Conservation (phyloP, 2,113 vertebrate species). For the Leucopsar rothschildi region DNA sequence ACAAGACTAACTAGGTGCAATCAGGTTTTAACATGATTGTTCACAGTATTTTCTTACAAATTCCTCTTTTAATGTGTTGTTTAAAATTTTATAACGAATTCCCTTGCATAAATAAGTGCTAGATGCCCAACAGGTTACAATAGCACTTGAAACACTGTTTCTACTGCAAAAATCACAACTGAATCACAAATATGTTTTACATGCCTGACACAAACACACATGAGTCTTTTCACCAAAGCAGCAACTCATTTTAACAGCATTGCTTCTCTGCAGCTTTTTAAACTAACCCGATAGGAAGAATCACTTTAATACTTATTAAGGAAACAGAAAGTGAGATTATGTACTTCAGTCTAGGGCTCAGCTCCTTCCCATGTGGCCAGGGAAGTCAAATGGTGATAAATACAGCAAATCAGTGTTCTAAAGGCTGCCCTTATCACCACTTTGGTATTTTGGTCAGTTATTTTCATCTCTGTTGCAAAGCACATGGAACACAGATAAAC, state of each 20-base stretch:
- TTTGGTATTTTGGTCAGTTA: neutral
- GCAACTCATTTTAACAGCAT: neutral
- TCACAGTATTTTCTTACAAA: neutral
- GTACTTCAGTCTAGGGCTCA: neutral
- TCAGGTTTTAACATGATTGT: neutral
- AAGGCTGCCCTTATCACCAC: neutral
- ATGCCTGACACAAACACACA: neutral
- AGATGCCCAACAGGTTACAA: neutral
- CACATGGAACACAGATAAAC: neutral
- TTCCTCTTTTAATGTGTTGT: neutral
- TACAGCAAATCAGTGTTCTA: neutral
- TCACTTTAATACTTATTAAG: neutral
- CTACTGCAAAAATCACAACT: neutral
- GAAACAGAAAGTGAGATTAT: neutral
- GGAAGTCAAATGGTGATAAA: neutral
- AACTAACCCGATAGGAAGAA: neutral
- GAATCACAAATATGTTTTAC: neutral
- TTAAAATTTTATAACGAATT: neutral
- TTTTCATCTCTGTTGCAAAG: conserved; percentile 2
- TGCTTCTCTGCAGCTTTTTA: neutral
- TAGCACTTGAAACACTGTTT: neutral
- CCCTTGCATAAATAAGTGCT: neutral
- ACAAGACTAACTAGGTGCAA: neutral
- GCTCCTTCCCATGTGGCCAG: neutral
- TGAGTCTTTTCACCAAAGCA: neutral